Evolutionary conservation across 1,140 invertebrate genomes (phyloP).

Genomic region (Leptopilina boulardi): DNA sequence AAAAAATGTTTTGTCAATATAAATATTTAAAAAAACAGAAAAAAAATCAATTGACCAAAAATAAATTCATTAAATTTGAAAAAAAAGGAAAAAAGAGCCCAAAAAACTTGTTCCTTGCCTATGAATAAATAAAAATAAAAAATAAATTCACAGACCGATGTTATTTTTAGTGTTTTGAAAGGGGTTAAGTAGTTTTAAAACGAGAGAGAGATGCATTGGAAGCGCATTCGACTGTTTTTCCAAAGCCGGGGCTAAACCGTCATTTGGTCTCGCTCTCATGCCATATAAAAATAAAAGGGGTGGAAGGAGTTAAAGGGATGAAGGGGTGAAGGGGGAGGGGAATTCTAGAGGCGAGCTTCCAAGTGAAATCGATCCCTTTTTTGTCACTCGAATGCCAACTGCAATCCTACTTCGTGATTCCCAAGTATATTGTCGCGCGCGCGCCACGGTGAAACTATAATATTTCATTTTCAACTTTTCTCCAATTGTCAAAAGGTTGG

Average conservation of each 20-base stretch:
- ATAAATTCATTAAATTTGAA: not conserved
- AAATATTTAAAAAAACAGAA: too few relatives aligned
- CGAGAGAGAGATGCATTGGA: slow-evolving; percentile 23
- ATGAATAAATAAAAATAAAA: slow-evolving; percentile 24
- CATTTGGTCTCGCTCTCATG: slow-evolving; percentile 29
- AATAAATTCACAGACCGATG: not conserved
- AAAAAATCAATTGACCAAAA: too few relatives aligned
- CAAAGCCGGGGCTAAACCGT: slow-evolving; percentile 27
- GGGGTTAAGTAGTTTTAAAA: slow-evolving; percentile 31
- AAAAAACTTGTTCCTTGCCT: not conserved
- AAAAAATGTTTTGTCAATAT: too few relatives aligned
- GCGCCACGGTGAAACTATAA: slow-evolving; percentile 3
- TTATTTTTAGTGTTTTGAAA: slow-evolving; percentile 29
- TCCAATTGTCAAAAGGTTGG: not conserved
- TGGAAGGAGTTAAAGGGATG: not conserved
- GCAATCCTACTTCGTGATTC: slow-evolving; percentile 22
- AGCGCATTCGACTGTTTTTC: slow-evolving; percentile 25
- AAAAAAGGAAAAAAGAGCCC: not conserved
- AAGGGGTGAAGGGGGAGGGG: too few relatives aligned
- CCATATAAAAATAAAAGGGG: slow-evolving; percentile 29
- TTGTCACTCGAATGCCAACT: slow-evolving; percentile 25
- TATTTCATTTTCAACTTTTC: slow-evolving; percentile 24
- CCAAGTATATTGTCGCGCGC: not conserved
- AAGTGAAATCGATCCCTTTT: slow-evolving; percentile 33
- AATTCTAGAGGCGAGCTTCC: slow-evolving; percentile 1